A percentile compares a stretch with the other conserved stretches of the same genome.
phyloP scores from a whole-genome alignment of 2,113 vertebrate species.

The Sciurus niger region DNA sequence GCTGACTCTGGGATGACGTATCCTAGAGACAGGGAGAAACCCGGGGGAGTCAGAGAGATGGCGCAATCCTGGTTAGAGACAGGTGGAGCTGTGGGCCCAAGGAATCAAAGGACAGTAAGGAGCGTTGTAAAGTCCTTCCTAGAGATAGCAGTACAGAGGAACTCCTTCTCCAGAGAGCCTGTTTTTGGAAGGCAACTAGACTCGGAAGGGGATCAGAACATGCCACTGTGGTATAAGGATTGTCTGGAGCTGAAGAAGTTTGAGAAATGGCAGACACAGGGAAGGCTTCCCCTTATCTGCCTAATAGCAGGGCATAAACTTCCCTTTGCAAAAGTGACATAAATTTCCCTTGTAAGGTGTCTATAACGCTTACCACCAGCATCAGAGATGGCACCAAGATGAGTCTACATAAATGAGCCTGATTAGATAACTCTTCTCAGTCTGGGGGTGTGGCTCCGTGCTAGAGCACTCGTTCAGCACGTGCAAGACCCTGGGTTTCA shows the following conservation, averaged over 20 bases:
- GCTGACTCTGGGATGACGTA: not conserved
- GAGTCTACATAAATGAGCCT: not conserved
- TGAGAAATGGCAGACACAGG: not conserved
- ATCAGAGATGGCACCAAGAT: not conserved
- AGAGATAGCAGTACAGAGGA: not conserved
- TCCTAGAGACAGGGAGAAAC: not conserved
- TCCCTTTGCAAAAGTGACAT: not conserved
- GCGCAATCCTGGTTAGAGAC: not conserved
- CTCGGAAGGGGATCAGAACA: not conserved
- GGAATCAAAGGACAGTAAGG: not conserved
- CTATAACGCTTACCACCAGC: not conserved
- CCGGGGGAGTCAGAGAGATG: not conserved
- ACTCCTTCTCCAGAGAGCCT: not conserved
- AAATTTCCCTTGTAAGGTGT: not conserved
- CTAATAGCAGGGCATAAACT: not conserved
- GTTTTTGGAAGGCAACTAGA: not conserved
- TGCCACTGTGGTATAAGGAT: not conserved
- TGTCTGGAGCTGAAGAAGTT: not conserved
- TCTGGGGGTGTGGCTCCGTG: not conserved
- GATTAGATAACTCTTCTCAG: not conserved
- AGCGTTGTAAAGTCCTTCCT: not conserved
- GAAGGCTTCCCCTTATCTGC: not conserved
- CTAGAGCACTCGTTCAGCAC: not conserved
- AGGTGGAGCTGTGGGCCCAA: not conserved
- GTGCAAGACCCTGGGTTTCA: not conserved